Percentiles rank a stretch among this genome's conserved stretches.
Evolutionary conservation across 2,888 invertebrate genomes (phyloP).

Genomic region (Heliconius cydno): DNA sequence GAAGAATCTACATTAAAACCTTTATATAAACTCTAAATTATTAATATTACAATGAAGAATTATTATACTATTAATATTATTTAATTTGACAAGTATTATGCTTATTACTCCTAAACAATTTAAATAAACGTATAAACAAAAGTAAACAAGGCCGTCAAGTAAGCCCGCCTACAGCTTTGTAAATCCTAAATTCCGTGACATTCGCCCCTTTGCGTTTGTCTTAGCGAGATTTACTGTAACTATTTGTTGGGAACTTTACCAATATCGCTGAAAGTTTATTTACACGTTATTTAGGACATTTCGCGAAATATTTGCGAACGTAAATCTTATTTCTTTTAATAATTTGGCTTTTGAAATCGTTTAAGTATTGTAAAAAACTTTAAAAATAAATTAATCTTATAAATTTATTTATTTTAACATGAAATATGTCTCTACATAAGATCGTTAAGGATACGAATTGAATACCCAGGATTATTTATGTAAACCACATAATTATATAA

Average conservation of each 20-base stretch:
- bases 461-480: no score
- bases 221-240: conserved; percentile 61
- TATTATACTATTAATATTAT: neutral
- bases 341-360: neutral
- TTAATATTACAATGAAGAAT: neutral
- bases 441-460: no score
- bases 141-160: conserved; percentile 25
- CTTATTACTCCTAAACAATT: neutral
- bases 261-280: conserved; percentile 70
- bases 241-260: conserved; percentile 62
- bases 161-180: conserved; percentile 19
- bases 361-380: neutral
- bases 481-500: no score
- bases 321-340: conserved; percentile 6
- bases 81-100: conserved; percentile 1
- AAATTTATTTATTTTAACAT: no score
- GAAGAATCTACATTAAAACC: neutral
- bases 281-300: conserved; percentile 53
- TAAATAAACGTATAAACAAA: conserved; percentile 22
- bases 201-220: conserved; percentile 57
- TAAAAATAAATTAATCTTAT: neutral
- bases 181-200: conserved; percentile 53
- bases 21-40: neutral
- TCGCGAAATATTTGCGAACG: conserved; percentile 31
- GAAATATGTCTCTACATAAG: no score